A percentile compares a stretch with the other conserved stretches of the same genome.
phyloP scores from a whole-genome alignment of 2,888 invertebrate genomes.

The Tenthredo scrophulariae region DNA sequence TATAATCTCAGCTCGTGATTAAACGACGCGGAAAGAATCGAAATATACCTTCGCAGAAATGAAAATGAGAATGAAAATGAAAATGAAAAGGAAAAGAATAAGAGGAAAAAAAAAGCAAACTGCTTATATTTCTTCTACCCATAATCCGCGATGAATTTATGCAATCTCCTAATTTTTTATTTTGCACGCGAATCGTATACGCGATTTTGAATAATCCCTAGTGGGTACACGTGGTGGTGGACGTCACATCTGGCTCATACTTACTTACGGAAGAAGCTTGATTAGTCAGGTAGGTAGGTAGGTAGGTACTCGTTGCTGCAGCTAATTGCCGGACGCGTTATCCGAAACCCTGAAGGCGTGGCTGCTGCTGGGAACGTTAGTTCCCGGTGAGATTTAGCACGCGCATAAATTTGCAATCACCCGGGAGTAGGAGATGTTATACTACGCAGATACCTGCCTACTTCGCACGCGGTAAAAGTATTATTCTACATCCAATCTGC shows the following conservation, averaged over 20 bases:
- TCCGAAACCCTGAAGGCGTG: conserved; percentile 47
- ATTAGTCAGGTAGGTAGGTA: conserved; percentile 38
- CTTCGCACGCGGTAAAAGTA: conserved; percentile 9
- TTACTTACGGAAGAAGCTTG: conserved; percentile 36
- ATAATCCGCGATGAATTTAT: neutral
- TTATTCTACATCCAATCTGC: conserved; percentile 8
- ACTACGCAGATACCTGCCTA: conserved; percentile 8
- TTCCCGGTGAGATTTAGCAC: conserved; percentile 29
- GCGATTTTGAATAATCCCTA: neutral
- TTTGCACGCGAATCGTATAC: neutral
- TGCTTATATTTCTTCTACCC: neutral
- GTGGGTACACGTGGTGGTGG: neutral
- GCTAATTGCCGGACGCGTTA: conserved; percentile 50
- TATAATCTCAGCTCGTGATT: neutral
- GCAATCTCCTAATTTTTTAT: neutral
- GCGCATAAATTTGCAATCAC: conserved; percentile 51
- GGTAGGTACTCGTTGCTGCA: conserved; percentile 20
- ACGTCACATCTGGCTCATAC: conserved; percentile 3
- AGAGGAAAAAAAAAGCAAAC: neutral
- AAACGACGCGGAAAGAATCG: neutral
- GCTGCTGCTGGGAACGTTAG: conserved; percentile 21
- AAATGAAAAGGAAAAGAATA: too few species aligned
- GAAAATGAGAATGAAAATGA: neutral
- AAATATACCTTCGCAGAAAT: neutral
- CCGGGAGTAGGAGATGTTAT: conserved; percentile 27